phyloP scores from a whole-genome alignment of 1,140 invertebrate genomes.

The Euura lappo region DNA sequence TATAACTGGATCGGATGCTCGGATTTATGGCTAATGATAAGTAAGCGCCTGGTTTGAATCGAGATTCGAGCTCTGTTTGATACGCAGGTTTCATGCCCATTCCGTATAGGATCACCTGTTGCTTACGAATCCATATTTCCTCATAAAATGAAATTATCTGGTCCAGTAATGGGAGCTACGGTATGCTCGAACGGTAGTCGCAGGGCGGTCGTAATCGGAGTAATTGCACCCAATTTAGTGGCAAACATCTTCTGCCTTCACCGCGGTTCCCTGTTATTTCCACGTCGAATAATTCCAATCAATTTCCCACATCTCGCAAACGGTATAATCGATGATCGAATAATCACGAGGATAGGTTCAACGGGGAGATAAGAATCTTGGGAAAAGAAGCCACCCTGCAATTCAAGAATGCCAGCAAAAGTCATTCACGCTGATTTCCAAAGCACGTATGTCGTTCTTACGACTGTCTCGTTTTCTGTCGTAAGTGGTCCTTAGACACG shows the following conservation, averaged over 20 bases:
- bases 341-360: too few species aligned
- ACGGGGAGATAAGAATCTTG: too few species aligned
- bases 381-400: too few species aligned
- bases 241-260: background rate
- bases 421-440: too few species aligned
- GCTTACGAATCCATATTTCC: background rate
- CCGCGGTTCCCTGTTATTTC: background rate
- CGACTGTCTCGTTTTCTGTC: too few species aligned
- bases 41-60: background rate
- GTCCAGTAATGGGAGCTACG: background rate
- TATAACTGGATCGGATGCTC: too few species aligned
- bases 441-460: too few species aligned
- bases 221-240: background rate
- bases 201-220: background rate
- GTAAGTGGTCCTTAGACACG: too few species aligned
- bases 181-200: background rate
- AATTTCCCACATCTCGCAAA: too few species aligned
- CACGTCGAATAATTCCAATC: too few species aligned
- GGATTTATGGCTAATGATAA: background rate
- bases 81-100: background rate
- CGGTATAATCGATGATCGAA: too few species aligned
- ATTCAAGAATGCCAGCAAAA: too few species aligned
- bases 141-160: slow-evolving; percentile 3
- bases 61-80: background rate
- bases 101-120: background rate